A percentile compares a stretch with the other conserved stretches of the same genome.
Evolutionary conservation across 1,140 invertebrate genomes (phyloP).

Genomic region (Cydia pomonella): DNA sequence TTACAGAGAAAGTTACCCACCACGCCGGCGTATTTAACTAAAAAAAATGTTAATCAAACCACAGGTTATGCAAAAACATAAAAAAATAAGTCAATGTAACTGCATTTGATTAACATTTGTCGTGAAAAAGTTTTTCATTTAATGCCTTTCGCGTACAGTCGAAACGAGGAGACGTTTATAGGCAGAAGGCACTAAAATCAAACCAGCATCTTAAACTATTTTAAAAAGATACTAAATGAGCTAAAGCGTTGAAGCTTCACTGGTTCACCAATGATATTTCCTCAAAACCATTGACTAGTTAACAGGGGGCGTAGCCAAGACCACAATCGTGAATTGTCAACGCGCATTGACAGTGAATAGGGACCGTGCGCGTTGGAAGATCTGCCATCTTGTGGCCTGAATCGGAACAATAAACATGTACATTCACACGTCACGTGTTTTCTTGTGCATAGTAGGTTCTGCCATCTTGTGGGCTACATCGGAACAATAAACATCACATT

Average conservation of each 20-base stretch:
- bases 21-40: slow-evolving; percentile 52
- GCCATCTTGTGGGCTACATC: too few relatives aligned
- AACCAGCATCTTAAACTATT: slow-evolving; percentile 45
- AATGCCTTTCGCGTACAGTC: slow-evolving; percentile 48
- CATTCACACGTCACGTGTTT: too few relatives aligned
- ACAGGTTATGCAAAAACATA: slow-evolving; percentile 39
- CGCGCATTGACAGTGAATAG: background rate
- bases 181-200: slow-evolving; percentile 50
- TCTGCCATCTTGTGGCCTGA: too few relatives aligned
- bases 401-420: too few relatives aligned
- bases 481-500: too few relatives aligned
- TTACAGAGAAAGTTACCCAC: slow-evolving; percentile 41
- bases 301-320: slow-evolving; percentile 46
- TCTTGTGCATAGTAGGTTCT: too few relatives aligned
- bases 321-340: background rate
- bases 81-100: slow-evolving; percentile 33
- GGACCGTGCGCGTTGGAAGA: too few relatives aligned
- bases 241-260: slow-evolving; percentile 54
- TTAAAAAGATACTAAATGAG: slow-evolving; percentile 56
- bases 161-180: slow-evolving; percentile 12
- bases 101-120: slow-evolving; percentile 46
- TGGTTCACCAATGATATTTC: slow-evolving; percentile 51
- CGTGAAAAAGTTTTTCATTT: slow-evolving; percentile 43
- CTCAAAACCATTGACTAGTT: slow-evolving; percentile 72
- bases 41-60: slow-evolving; percentile 53